Percentiles rank a stretch among this genome's conserved stretches.
Conservation (phyloP, 2,888 invertebrate species). For the Synanthedon andrenaeformis region DNA sequence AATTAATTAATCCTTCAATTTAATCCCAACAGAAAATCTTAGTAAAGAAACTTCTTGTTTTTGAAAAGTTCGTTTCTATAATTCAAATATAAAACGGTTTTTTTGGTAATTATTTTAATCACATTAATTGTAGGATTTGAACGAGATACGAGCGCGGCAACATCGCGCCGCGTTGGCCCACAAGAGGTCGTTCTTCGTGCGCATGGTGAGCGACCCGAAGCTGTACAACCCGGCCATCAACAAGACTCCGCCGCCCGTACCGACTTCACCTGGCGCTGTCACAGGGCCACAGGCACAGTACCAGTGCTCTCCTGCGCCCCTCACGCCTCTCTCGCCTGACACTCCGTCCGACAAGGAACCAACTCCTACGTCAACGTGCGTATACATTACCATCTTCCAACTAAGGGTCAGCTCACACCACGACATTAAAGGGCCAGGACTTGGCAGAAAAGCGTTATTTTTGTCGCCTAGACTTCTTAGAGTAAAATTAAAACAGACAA, state of each 20-base stretch:
- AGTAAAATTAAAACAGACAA: background rate
- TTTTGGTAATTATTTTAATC: too few species aligned
- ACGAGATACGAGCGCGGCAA: conserved; percentile 79
- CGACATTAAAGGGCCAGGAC: too few species aligned
- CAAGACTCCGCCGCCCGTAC: conserved; percentile 75
- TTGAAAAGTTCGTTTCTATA: too few species aligned
- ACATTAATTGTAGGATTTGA: conserved; percentile 68
- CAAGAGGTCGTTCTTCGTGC: conserved; percentile 95
- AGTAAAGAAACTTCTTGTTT: too few species aligned
- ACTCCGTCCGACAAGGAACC: conserved; percentile 33
- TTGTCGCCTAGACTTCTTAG: background rate
- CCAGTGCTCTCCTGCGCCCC: conserved; percentile 18
- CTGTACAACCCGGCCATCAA: conserved; percentile 94
- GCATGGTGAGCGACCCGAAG: conserved; percentile 98
- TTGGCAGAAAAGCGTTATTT: background rate
- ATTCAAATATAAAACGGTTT: too few species aligned
- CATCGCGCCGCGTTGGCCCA: conserved; percentile 86
- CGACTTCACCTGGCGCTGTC: conserved; percentile 64
- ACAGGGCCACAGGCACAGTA: conserved; percentile 23
- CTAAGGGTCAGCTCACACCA: too few species aligned
- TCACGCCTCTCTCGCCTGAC: conserved; percentile 47
- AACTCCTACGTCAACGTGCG: conserved; percentile 42
- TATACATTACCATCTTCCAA: conserved; percentile 3
- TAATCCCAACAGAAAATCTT: too few species aligned
- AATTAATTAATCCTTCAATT: too few species aligned